Evolutionary conservation across 2,888 invertebrate species (phyloP).

Genomic region (Melolontha melolontha): DNA sequence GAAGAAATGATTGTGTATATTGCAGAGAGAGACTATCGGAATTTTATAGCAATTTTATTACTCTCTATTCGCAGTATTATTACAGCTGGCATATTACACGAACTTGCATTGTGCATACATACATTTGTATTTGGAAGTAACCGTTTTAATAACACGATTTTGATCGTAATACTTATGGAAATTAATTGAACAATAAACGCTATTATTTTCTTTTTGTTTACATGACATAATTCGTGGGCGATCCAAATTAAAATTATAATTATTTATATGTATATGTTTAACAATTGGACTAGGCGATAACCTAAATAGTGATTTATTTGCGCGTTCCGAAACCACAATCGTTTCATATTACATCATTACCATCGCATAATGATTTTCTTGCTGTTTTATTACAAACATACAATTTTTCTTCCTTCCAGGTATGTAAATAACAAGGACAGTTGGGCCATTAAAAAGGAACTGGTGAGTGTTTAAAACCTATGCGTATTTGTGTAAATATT

Average conservation of each 20-base stretch:
- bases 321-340: background rate
- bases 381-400: background rate
- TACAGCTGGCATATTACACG: background rate
- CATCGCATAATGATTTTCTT: conserved; percentile 6
- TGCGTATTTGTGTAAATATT: conserved; percentile 14
- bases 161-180: too few relatives aligned
- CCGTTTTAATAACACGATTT: too few relatives aligned
- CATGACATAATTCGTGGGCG: background rate
- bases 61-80: background rate
- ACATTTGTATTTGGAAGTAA: background rate
- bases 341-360: conserved; percentile 5
- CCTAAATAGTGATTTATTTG: conserved; percentile 7
- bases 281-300: background rate
- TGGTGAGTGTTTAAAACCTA: conserved; percentile 19
- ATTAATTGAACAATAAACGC: too few relatives aligned
- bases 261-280: background rate
- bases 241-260: background rate
- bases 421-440: conserved; percentile 32
- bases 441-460: conserved; percentile 16
- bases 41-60: too few relatives aligned
- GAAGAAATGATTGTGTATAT: too few relatives aligned
- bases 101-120: background rate
- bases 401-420: conserved; percentile 17
- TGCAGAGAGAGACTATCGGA: too few relatives aligned
- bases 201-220: background rate